Conservation (phyloP, 1,140 invertebrate species). For the Xylocopa sonorina region DNA sequence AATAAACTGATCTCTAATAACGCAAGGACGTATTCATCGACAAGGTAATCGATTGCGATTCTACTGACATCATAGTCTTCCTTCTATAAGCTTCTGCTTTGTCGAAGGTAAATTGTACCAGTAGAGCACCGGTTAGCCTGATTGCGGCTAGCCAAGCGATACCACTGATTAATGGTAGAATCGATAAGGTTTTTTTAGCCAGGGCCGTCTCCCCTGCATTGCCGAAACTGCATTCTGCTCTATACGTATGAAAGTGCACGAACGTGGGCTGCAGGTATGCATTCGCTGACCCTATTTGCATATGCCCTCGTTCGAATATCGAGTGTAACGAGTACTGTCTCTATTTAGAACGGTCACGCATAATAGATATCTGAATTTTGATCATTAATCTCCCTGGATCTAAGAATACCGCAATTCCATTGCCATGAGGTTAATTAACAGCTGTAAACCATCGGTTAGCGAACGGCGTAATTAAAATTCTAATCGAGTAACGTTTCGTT, state of each 20-base stretch:
- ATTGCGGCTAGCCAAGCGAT: background rate
- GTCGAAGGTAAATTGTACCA: background rate
- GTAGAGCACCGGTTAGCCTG: background rate
- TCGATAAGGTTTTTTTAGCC: conserved; percentile 36
- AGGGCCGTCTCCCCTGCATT: conserved; percentile 34
- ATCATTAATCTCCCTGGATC: background rate
- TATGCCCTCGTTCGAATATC: conserved; percentile 42
- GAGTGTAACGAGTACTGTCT: conserved; percentile 6
- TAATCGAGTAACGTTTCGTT: background rate
- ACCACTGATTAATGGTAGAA: background rate
- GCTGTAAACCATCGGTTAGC: no score
- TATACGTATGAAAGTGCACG: conserved; percentile 10
- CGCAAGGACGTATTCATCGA: background rate
- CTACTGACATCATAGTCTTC: background rate
- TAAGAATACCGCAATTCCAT: background rate
- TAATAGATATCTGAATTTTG: background rate
- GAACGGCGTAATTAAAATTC: background rate
- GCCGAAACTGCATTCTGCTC: conserved; percentile 43
- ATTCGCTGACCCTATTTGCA: conserved; percentile 30
- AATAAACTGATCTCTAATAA: no score
- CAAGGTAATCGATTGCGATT: background rate
- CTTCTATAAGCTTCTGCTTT: background rate
- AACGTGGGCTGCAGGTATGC: conserved; percentile 20
- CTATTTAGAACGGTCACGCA: conserved; percentile 7
- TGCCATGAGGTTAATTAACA: background rate